Evolutionary conservation across 2,113 vertebrate genomes (phyloP), one percentile per base, ranked within the genome.

Genomic region (Laterallus jamaicensis): DNA sequence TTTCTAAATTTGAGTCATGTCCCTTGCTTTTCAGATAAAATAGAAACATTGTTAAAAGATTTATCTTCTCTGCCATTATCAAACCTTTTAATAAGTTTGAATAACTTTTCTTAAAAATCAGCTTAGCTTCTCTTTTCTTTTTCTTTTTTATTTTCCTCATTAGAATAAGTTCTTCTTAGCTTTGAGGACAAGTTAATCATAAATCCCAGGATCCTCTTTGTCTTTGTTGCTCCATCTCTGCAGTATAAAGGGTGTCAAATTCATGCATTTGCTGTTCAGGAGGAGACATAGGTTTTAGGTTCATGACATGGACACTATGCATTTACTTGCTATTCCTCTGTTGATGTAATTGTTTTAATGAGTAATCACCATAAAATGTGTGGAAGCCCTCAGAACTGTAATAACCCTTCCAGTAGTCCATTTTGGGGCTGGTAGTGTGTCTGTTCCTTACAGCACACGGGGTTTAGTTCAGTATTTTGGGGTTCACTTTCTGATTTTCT

Each of bases 21-120:
- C 49, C 50, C 29, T 91, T 94, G 56, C 86, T 92, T 96, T 95
- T 88, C 66, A 81, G 76, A 86, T 92, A 71, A 92, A 94, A 89
- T 54, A 92, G 87, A 86, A 96, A 86, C 77, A 80, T 66, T 88
- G 56, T 92, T 92, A 88, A 68, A 96, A 92, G 60, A 83, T 93
- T 95, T 92, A 81, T 92, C 76, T 90, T 86, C 24, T 93, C 71
- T 93, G 25, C 67, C 37, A 40, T 94, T 94, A 69, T 90, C 58
- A 91, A 88, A 71, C 24, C 26, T 92, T 78, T 93, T 81, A 87
- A 82, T 92, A 89, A 84, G 69, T 83, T 90, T 78, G 31, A 90
- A 90, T 86, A 90, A 81, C 52, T 90, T 78, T 70, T 84, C 67
- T 91, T 77, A 70, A 82, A 74, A 82, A 71, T 87, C 85, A 81